These are phyloP conservation scores for Amiota communis DNA, from an alignment of 2,888 invertebrate species.

Conservation along the genomic window DNA sequence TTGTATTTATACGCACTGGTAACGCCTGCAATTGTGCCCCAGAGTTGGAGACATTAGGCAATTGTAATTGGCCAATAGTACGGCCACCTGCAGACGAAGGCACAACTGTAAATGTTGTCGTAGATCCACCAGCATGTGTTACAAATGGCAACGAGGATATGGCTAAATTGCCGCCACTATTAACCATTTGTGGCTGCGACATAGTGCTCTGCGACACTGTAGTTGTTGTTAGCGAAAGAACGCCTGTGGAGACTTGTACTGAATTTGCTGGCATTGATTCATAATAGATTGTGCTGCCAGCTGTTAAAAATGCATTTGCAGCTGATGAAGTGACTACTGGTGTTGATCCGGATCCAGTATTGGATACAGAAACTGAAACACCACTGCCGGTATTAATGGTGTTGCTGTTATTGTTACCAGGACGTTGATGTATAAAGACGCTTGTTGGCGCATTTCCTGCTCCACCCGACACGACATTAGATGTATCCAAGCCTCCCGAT, in stretches of 20 bases:
- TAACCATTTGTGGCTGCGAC: slow-evolving; percentile 54
- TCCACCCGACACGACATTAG: slow-evolving; percentile 26
- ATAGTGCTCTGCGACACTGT: slow-evolving; percentile 68
- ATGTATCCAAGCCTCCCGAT: slow-evolving; percentile 18
- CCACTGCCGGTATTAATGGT: slow-evolving; percentile 38
- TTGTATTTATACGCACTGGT: slow-evolving; percentile 64
- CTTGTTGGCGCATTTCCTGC: slow-evolving; percentile 50
- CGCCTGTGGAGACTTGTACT: slow-evolving; percentile 69
- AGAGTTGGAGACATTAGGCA: slow-evolving; percentile 56
- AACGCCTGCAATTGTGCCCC: slow-evolving; percentile 62
- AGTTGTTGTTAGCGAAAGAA: slow-evolving; percentile 71
- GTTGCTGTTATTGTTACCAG: slow-evolving; percentile 33
- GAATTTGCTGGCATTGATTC: slow-evolving; percentile 71
- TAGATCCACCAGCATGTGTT: slow-evolving; percentile 58
- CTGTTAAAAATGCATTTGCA: slow-evolving; percentile 61
- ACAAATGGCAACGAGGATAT: slow-evolving; percentile 69
- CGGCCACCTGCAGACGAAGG: slow-evolving; percentile 60
- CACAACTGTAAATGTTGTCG: slow-evolving; percentile 72
- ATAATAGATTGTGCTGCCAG: slow-evolving; percentile 71
- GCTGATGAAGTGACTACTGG: slow-evolving; percentile 50
- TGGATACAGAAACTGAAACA: slow-evolving; percentile 45
- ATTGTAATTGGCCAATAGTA: slow-evolving; percentile 67
- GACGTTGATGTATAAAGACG: slow-evolving; percentile 62
- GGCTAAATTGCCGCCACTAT: slow-evolving; percentile 53
- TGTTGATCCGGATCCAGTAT: slow-evolving; percentile 48